phyloP scores from a whole-genome alignment of 2,797 vertebrate genomes.

The Sebastolobus alascanus region DNA sequence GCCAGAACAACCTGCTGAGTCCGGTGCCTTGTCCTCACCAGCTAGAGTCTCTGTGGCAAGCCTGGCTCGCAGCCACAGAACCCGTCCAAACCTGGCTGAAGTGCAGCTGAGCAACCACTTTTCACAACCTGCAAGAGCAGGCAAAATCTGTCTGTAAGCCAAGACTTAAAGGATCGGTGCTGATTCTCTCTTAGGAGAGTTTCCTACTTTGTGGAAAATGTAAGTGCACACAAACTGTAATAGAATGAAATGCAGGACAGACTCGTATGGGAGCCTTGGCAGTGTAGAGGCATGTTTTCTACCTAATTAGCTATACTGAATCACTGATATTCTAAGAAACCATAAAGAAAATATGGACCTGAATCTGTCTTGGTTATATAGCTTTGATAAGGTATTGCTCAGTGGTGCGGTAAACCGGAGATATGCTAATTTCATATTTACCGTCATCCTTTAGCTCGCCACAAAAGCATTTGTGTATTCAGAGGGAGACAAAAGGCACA shows the following conservation, averaged over 20 bases:
- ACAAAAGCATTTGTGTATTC: constrained; percentile 12
- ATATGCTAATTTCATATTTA: constrained; percentile 57
- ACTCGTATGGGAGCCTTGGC: background rate
- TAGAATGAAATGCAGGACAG: constrained; percentile 14
- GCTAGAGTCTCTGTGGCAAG: constrained; percentile 27
- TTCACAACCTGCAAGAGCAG: constrained; percentile 32
- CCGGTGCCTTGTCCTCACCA: constrained; percentile 30
- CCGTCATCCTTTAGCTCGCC: constrained; percentile 11
- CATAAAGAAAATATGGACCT: constrained; percentile 25
- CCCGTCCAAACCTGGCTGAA: constrained; percentile 41
- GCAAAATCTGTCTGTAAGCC: constrained; percentile 21
- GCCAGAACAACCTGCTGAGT: constrained; percentile 56
- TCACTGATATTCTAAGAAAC: constrained; percentile 41
- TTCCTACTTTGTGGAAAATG: constrained; percentile 6
- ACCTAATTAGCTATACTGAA: constrained; percentile 23
- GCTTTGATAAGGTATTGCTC: constrained; percentile 56
- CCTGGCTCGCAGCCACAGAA: constrained; percentile 54
- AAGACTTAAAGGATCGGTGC: constrained; percentile 7
- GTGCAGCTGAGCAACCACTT: constrained; percentile 51
- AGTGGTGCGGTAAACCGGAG: constrained; percentile 32
- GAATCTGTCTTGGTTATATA: constrained; percentile 37
- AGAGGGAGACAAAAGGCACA: constrained; percentile 10
- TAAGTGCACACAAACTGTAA: constrained; percentile 18
- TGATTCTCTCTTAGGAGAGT: background rate
- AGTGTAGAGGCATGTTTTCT: constrained; percentile 17